Conservation (phyloP, 2,113 vertebrate species). For the Rutilus rutilus region DNA sequence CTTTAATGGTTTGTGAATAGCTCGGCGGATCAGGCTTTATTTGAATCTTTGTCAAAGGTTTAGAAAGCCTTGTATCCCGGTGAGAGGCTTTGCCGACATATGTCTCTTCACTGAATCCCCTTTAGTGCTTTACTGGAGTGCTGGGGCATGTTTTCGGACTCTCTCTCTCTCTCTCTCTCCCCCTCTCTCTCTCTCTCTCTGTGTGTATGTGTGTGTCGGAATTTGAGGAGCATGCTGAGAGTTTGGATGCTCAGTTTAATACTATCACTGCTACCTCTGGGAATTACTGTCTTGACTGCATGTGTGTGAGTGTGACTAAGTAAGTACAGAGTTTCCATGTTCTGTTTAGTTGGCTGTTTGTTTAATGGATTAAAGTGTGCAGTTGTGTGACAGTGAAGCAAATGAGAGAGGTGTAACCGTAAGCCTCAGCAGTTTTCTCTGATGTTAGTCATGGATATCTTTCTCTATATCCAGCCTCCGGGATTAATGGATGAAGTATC, state of each 20-base stretch:
- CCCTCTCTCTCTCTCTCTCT: neutral
- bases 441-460: neutral
- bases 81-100: constrained; percentile 77
- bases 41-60: constrained; percentile 70
- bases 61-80: constrained; percentile 67
- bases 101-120: constrained; percentile 73
- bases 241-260: constrained; percentile 43
- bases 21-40: constrained; percentile 70
- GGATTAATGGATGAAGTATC: neutral
- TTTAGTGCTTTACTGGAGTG: constrained; percentile 67
- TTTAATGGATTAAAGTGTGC: neutral
- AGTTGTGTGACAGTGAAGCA: neutral
- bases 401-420: constrained; percentile 8
- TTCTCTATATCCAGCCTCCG: neutral
- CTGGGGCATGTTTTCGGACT: constrained; percentile 48
- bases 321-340: constrained; percentile 34
- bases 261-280: constrained; percentile 9
- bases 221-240: constrained; percentile 29
- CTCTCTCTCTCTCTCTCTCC: constrained; percentile 15
- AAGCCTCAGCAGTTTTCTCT: constrained; percentile 19
- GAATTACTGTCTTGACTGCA: constrained; percentile 10
- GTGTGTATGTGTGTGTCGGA: neutral
- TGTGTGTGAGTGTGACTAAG: constrained; percentile 29
- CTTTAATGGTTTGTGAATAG: constrained; percentile 64
- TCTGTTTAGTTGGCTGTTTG: constrained; percentile 8